A percentile compares a stretch with the other conserved stretches of the same genome.
These are phyloP conservation scores for Trididemnum miniatum DNA, from an alignment of 23 tunicate species.

Conservation along the genomic window DNA sequence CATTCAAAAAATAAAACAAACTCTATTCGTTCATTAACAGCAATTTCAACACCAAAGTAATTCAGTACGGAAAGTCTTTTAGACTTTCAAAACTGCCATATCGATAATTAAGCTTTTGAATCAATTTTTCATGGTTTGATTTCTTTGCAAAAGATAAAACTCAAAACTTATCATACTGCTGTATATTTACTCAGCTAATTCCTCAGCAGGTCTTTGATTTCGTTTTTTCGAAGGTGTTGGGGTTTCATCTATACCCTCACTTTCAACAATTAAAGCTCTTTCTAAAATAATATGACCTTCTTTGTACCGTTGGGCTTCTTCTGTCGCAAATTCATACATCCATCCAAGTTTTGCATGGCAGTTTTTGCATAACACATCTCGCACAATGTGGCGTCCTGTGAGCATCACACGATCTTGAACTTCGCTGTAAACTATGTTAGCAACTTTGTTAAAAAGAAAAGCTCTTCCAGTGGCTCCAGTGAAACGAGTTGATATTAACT, in stretches of 20 bases:
- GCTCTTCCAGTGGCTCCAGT: conserved; percentile 99
- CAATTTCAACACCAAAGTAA: too few relatives aligned
- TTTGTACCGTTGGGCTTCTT: conserved; percentile 87
- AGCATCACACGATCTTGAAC: conserved; percentile 96
- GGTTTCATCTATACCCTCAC: conserved; percentile 84
- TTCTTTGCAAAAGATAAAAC: too few relatives aligned
- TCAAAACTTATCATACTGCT: too few relatives aligned
- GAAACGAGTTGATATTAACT: conserved; percentile 91
- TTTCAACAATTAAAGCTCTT: conserved; percentile 87
- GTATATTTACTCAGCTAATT: neutral
- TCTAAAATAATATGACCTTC: conserved; percentile 87
- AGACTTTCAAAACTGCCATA: too few relatives aligned
- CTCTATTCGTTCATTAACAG: too few relatives aligned
- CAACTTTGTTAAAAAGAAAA: conserved; percentile 92
- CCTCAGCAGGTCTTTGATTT: neutral
- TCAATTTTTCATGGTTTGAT: too few relatives aligned
- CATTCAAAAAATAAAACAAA: too few relatives aligned
- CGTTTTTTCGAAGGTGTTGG: conserved; percentile 52
- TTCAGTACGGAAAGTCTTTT: too few relatives aligned
- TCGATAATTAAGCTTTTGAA: too few relatives aligned
- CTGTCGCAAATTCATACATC: conserved; percentile 99
- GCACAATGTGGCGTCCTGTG: conserved; percentile 95
- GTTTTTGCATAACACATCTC: conserved; percentile 94
- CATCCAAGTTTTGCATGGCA: conserved; percentile 96
- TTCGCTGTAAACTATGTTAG: conserved; percentile 90